Conservation (phyloP, 2,888 invertebrate species). For the Frankliniella intonsa region DNA sequence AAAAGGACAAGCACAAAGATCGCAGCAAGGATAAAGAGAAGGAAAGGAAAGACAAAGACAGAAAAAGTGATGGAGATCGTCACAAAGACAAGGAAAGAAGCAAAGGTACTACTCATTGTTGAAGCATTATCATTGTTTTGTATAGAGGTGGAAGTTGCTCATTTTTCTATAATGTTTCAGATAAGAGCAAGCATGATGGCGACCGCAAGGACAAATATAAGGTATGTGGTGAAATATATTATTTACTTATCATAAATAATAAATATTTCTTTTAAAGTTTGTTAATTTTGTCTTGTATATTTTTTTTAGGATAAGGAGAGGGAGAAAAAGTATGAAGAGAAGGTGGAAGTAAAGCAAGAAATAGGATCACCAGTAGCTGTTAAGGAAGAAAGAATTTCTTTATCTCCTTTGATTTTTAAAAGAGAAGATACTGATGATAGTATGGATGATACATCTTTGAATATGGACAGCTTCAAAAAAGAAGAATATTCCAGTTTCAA, state of each 20-base stretch:
- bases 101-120: constrained; percentile 44
- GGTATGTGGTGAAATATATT: background rate
- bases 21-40: constrained; percentile 44
- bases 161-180: constrained; percentile 33
- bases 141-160: background rate
- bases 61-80: constrained; percentile 45
- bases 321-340: background rate
- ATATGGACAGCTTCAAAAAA: constrained; percentile 3
- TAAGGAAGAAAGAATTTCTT: background rate
- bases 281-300: background rate
- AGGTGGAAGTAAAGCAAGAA: constrained; percentile 8
- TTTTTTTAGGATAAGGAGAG: constrained; percentile 4
- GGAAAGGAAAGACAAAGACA: constrained; percentile 47
- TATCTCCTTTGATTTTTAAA: background rate
- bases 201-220: background rate
- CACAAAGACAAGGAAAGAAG: constrained; percentile 43
- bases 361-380: background rate
- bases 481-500: background rate
- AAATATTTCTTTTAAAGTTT: background rate
- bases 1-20: constrained; percentile 46
- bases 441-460: constrained; percentile 13
- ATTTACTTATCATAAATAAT: background rate
- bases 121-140: background rate
- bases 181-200: constrained; percentile 36
- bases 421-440: background rate